phyloP scores from a whole-genome alignment of 2,113 vertebrate genomes.

The Antidorcas marsupialis region DNA sequence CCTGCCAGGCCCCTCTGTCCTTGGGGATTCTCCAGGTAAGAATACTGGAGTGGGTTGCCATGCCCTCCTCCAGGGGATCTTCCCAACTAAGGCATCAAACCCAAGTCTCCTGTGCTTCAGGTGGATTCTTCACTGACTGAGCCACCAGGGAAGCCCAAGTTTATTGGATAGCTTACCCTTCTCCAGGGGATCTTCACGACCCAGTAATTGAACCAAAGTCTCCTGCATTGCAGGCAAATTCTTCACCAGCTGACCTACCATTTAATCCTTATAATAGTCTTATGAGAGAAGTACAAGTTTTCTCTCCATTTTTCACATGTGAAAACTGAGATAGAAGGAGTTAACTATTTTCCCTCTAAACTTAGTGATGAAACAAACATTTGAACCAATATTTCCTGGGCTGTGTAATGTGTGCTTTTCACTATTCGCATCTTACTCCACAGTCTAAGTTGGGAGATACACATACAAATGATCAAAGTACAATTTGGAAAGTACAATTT shows the following conservation, averaged over 20 bases:
- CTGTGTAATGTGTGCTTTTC: not conserved
- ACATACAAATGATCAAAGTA: not conserved
- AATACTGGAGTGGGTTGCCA: not conserved
- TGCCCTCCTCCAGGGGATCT: not conserved
- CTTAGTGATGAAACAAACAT: not conserved
- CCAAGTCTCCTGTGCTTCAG: rapidly evolving
- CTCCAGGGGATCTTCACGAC: not conserved
- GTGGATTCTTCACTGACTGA: not conserved
- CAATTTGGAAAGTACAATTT: not conserved
- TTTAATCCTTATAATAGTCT: not conserved
- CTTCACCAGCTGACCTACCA: not conserved
- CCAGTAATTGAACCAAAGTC: not conserved
- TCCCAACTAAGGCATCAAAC: not conserved
- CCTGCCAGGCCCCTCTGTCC: not conserved
- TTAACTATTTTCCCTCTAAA: not conserved
- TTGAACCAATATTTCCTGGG: not conserved
- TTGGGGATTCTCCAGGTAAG: not conserved
- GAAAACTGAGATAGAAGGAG: not conserved
- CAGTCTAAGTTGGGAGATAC: not conserved
- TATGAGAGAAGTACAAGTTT: not conserved
- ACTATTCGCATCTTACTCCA: not conserved
- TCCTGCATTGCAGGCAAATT: not conserved
- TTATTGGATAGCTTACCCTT: not conserved
- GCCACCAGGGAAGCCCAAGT: not conserved
- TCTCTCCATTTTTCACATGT: not conserved